These are phyloP conservation scores for Perca flavescens DNA, from an alignment of 2,113 vertebrate species.

Conservation along the genomic window DNA sequence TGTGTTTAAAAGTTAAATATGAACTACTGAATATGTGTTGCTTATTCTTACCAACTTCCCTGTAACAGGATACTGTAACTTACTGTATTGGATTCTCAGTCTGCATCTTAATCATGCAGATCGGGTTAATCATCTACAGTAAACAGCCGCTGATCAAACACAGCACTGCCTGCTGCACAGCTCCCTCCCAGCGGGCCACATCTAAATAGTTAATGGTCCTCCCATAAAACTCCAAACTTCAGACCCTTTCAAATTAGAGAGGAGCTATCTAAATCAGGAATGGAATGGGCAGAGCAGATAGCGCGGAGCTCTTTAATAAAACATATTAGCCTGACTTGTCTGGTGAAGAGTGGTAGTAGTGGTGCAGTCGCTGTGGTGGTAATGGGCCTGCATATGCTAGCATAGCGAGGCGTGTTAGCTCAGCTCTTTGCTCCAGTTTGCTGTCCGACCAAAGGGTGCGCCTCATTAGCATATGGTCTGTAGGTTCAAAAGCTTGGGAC, in stretches of 20 bases:
- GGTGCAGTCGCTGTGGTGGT: constrained; percentile 38
- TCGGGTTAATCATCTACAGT: constrained; percentile 46
- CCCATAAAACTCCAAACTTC: constrained; percentile 70
- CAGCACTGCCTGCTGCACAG: constrained; percentile 23
- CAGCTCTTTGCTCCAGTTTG: constrained; percentile 1
- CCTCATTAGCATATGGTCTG: constrained; percentile 50
- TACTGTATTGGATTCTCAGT: constrained; percentile 15
- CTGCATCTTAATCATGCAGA: constrained; percentile 45
- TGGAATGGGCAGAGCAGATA: constrained; percentile 61
- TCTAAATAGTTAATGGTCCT: constrained; percentile 78
- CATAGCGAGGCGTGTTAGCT: constrained; percentile 10
- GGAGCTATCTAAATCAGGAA: constrained; percentile 64
- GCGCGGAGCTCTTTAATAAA: constrained; percentile 79
- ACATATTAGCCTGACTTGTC: constrained; percentile 67
- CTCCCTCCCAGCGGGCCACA: constrained; percentile 56
- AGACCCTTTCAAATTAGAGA: constrained; percentile 74
- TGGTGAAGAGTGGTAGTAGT: constrained; percentile 35
- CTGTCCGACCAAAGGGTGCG: constrained; percentile 25
- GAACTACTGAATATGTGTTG: constrained; percentile 37
- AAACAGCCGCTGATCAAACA: constrained; percentile 74
- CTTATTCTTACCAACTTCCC: constrained; percentile 12
- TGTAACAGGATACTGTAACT: constrained; percentile 9
- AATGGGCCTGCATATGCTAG: constrained; percentile 30
- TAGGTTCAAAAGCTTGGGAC: constrained; percentile 52
- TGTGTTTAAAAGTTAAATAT: constrained; percentile 16